These are phyloP conservation scores for Rhombomys opimus DNA, from an alignment of 2,113 vertebrate genomes.

Conservation along the genomic window DNA sequence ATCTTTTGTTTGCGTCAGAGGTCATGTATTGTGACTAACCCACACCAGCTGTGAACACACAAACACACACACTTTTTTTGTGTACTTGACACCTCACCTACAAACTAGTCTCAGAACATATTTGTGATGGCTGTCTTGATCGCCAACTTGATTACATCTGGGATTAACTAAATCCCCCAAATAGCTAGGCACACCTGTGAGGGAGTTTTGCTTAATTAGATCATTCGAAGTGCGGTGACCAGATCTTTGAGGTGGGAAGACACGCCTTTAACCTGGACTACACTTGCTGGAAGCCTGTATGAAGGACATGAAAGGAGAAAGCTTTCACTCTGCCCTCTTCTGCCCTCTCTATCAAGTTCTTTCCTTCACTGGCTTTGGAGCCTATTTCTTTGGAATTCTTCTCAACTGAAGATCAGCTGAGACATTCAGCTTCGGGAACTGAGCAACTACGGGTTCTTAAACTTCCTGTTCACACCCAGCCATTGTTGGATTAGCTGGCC, in stretches of 20 bases:
- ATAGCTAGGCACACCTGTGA: not conserved
- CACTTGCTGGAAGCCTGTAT: not conserved
- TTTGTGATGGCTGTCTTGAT: not conserved
- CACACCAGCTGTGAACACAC: not conserved
- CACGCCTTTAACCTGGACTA: not conserved
- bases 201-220: not conserved
- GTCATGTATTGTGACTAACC: not conserved
- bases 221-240: not conserved
- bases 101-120: not conserved
- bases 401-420: not conserved
- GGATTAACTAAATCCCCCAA: not conserved
- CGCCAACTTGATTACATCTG: not conserved
- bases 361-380: not conserved
- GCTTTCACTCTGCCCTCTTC: not conserved
- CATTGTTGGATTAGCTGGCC: not conserved
- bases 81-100: not conserved
- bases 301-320: not conserved
- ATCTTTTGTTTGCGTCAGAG: not conserved
- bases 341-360: not conserved
- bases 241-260: not conserved
- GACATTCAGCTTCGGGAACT: not conserved
- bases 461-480: not conserved
- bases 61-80: not conserved
- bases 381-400: not conserved
- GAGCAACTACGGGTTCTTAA: not conserved